Base-by-base conservation (phyloP, 1,140 invertebrate species). In the Drosophila persimilis region DNA sequence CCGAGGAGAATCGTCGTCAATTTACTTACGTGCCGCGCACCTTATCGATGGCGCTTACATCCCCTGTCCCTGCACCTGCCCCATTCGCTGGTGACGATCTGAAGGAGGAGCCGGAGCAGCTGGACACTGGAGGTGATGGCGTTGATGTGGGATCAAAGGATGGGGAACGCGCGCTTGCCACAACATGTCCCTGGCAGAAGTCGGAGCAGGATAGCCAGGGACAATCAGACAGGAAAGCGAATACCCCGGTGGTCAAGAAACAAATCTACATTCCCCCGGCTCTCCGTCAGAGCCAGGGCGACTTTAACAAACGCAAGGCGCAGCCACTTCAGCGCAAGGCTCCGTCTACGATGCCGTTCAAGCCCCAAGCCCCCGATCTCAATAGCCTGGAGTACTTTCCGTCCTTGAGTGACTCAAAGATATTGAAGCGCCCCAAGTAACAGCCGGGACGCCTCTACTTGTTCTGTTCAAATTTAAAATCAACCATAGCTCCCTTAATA, bases 311-410 rank as follows among this genome's bases (percentile, higher is more conserved):
- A 4, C 67, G 64, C 15, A 44, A 56, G 9, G 11, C 8, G 9
- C 46, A 56, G 31, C 24, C 13, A 6, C 41, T 41, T 0, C 44
- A 29, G 2, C 45, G 31, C 9, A 86, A 77, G 20, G 51, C 35
- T 2, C 11, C 44, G 6, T 15, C 41, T 4, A 6, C 64, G 3
- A 6, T 50, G 22, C 5, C 60, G 5, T 35, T 17, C 1, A 81
- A 67, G 9, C 43, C 35, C 9, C 73, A 86, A 15, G 81, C 81
- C 6, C 81, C 81, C 1, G 81, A 85, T 71, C 50, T 85, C 2
- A 77, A 77, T 20, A 86, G 79, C 39, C 11, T 66, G 6, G 73
- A 86, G 13, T 85, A 66, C 47, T 85, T 85, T 47, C 81, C 81
- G 1, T 56, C 58, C n/a, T 55, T 85, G 0, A 50, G 50, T 26